These are phyloP conservation scores for Quadroppia sp. DNA, from an alignment of 2,888 invertebrate genomes.

Conservation along the genomic window DNA sequence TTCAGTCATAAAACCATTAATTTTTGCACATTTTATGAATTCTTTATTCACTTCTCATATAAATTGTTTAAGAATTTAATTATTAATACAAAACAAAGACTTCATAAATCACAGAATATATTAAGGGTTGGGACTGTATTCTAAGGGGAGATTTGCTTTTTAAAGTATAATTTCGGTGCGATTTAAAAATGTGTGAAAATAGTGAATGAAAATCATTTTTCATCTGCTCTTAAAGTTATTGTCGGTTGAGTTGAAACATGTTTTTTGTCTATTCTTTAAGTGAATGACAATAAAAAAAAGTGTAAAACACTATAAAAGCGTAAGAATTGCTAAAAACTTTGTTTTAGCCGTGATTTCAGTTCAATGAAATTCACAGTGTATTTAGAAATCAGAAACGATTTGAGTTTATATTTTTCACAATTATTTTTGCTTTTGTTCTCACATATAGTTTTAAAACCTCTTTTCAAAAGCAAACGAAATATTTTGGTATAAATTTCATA, in stretches of 20 bases:
- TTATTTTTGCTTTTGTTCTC: slow-evolving; percentile 7
- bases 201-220: slow-evolving; percentile 35
- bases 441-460: background rate
- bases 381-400: slow-evolving; percentile 19
- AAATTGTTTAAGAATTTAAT: too few species aligned
- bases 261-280: background rate
- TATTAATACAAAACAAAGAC: background rate
- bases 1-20: too few species aligned
- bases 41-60: too few species aligned
- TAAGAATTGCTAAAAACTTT: background rate
- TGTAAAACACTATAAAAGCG: background rate
- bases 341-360: background rate
- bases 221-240: slow-evolving; percentile 16
- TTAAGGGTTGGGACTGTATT: background rate
- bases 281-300: slow-evolving; percentile 18
- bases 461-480: background rate
- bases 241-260: slow-evolving; percentile 4
- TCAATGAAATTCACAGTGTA: slow-evolving; percentile 18
- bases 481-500: slow-evolving; percentile 6
- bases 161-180: background rate
- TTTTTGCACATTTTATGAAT: too few species aligned
- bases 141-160: background rate
- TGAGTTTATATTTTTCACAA: background rate
- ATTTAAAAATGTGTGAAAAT: slow-evolving; percentile 14
- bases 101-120: background rate